These are phyloP conservation scores for Pseudochirops corinnae DNA, from an alignment of 2,797 vertebrate species.

Conservation along the genomic window DNA sequence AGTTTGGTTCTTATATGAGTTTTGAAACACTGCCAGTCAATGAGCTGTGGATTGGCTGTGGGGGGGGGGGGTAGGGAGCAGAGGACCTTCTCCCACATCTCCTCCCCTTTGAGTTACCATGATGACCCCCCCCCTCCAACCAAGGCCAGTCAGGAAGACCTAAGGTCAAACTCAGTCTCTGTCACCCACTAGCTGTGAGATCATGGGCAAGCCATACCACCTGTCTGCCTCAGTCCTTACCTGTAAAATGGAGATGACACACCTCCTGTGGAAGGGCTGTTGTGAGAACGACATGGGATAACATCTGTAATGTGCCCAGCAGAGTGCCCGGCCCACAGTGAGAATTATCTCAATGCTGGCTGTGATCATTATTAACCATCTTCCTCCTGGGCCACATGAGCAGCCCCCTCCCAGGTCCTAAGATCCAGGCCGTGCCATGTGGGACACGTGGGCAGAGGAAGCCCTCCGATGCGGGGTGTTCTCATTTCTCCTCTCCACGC, in stretches of 20 bases:
- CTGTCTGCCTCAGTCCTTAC: no score
- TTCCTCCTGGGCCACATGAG: not conserved
- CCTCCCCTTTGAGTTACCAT: not conserved
- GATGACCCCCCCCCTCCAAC: not conserved
- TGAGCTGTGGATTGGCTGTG: no score
- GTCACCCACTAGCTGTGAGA: not conserved
- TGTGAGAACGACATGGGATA: not conserved
- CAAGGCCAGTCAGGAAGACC: not conserved
- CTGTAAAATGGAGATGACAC: not conserved
- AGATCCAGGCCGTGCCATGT: no score
- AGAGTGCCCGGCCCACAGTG: not conserved
- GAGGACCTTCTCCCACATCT: not conserved
- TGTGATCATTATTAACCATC: not conserved
- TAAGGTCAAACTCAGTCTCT: not conserved
- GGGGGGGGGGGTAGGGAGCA: rapidly evolving
- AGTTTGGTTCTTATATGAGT: constrained; percentile 16
- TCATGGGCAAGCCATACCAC: not conserved
- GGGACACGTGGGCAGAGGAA: no score
- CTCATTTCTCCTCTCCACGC: no score
- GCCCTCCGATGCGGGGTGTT: no score
- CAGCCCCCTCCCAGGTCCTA: no score
- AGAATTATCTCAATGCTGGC: not conserved
- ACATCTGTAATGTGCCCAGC: not conserved
- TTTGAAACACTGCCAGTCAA: not conserved
- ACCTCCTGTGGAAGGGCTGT: not conserved